Percentiles rank a stretch among this genome's conserved stretches.
These are phyloP conservation scores for Gandaritis pyraliata DNA, from an alignment of 2,888 invertebrate genomes.

Conservation along the genomic window DNA sequence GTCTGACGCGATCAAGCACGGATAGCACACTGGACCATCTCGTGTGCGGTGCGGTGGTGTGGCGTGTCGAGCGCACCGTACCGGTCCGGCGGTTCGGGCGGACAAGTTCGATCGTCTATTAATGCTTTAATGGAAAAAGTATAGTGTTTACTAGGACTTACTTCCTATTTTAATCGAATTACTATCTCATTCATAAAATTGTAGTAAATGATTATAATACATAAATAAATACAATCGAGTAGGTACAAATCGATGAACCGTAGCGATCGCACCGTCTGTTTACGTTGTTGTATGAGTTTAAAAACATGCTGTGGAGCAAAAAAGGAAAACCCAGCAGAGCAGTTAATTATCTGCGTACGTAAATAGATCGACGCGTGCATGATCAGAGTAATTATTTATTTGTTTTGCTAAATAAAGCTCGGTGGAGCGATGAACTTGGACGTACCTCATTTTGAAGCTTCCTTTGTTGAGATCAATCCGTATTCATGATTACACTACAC, in stretches of 20 bases:
- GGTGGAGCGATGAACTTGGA: slow-evolving; percentile 71
- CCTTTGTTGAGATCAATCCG: slow-evolving; percentile 81
- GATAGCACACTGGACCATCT: no score
- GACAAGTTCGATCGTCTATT: no score
- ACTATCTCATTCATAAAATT: slow-evolving; percentile 75
- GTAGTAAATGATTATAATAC: slow-evolving; percentile 52
- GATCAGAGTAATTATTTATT: slow-evolving; percentile 75
- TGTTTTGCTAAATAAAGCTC: slow-evolving; percentile 79
- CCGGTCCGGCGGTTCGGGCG: no score
- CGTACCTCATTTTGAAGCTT: slow-evolving; percentile 81
- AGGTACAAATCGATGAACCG: slow-evolving; percentile 74
- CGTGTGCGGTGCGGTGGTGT: no score
- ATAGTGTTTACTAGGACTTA: slow-evolving; percentile 49
- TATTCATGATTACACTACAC: slow-evolving; percentile 73
- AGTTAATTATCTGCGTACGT: slow-evolving; percentile 65
- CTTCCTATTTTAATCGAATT: slow-evolving; percentile 16
- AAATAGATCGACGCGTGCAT: slow-evolving; percentile 72
- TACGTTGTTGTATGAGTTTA: slow-evolving; percentile 64
- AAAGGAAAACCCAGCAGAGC: slow-evolving; percentile 57
- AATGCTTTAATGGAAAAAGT: slow-evolving; percentile 39
- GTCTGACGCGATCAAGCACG: no score
- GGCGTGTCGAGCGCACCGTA: no score
- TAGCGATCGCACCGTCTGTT: slow-evolving; percentile 68
- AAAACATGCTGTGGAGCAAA: slow-evolving; percentile 54
- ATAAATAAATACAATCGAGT: slow-evolving; percentile 51